phyloP scores from a whole-genome alignment of 2,797 vertebrate genomes.

The Liparis tanakae region DNA sequence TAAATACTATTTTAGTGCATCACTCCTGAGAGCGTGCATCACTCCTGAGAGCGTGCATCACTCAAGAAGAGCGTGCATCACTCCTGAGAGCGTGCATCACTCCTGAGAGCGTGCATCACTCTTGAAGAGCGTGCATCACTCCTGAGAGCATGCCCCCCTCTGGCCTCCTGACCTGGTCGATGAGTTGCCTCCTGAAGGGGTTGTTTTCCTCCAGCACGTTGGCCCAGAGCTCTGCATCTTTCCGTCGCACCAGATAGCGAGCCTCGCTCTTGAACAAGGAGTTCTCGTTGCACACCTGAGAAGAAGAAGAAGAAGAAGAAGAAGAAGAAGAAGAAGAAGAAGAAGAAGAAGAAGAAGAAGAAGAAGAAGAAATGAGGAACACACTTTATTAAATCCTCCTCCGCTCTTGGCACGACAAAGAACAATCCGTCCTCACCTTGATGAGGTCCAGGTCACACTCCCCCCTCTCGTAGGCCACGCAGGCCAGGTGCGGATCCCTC shows the following conservation, averaged over 20 bases:
- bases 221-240: slow-evolving; percentile 91
- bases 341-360: neutral
- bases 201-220: slow-evolving; percentile 91
- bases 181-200: slow-evolving; percentile 88
- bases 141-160: neutral
- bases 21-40: neutral
- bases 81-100: neutral
- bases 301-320: neutral
- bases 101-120: neutral
- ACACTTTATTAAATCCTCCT: neutral
- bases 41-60: neutral
- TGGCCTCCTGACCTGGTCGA: slow-evolving; percentile 87
- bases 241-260: slow-evolving; percentile 90
- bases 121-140: too few species aligned
- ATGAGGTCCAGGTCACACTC: slow-evolving; percentile 94
- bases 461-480: slow-evolving; percentile 91
- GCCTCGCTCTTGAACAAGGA: slow-evolving; percentile 94
- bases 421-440: slow-evolving; percentile 79
- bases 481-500: slow-evolving; percentile 93
- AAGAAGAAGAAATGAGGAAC: neutral
- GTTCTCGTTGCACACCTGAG: slow-evolving; percentile 93
- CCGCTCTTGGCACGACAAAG: neutral
- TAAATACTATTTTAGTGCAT: too few species aligned
- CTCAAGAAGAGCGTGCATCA: too few species aligned
- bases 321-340: neutral